Conservation (phyloP, 2,113 vertebrate species). For the Eubucco bourcierii region DNA sequence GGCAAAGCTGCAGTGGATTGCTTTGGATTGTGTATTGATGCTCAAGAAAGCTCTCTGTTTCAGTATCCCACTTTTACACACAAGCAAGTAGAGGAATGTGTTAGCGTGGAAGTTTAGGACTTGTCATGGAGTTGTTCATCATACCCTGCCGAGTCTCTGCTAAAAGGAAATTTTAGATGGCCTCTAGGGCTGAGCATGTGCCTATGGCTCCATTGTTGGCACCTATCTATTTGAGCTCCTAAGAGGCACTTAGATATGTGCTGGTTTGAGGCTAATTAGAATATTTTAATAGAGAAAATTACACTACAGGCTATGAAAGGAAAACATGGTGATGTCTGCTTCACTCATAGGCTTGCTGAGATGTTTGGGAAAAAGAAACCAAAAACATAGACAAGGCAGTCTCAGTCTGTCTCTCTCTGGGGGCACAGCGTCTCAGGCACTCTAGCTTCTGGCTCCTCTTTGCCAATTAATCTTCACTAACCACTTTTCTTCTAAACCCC, state of each 20-base stretch:
- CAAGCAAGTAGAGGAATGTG: neutral
- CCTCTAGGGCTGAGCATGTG: neutral
- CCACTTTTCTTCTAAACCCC: too few relatives aligned
- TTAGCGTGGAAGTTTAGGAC: neutral
- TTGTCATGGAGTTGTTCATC: neutral
- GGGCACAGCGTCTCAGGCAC: too few relatives aligned
- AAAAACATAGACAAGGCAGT: too few relatives aligned
- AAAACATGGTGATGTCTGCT: too few relatives aligned
- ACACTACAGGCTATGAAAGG: too few relatives aligned
- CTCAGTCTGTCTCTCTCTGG: too few relatives aligned
- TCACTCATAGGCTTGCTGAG: too few relatives aligned
- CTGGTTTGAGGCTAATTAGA: too few relatives aligned
- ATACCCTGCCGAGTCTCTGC: neutral
- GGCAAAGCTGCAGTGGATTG: neutral
- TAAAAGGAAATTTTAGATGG: neutral
- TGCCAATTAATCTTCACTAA: too few relatives aligned
- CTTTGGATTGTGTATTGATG: neutral
- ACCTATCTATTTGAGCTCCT: neutral
- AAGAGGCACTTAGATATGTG: neutral
- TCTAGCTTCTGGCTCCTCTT: too few relatives aligned
- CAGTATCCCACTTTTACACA: neutral
- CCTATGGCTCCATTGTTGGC: neutral
- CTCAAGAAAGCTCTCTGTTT: neutral
- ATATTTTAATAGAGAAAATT: too few relatives aligned
- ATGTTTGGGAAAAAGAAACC: too few relatives aligned